Percentiles rank a stretch among this genome's conserved stretches.
phyloP scores from a whole-genome alignment of 2,888 invertebrate genomes.

The Lasioglossum calceatum region DNA sequence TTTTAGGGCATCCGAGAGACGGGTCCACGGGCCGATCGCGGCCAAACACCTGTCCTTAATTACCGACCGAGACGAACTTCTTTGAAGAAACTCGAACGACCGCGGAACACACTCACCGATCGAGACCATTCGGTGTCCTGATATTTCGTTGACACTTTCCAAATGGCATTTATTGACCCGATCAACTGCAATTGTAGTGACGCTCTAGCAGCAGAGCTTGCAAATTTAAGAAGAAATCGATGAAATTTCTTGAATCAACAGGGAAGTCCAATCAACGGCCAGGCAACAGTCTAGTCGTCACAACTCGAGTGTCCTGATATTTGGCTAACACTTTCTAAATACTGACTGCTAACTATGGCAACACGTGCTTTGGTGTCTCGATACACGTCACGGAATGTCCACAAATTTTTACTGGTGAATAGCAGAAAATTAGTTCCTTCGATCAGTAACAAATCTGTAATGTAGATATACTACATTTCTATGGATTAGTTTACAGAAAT shows the following conservation, averaged over 20 bases:
- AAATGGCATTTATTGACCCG: not conserved
- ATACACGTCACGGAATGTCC: not conserved
- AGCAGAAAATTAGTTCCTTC: not conserved
- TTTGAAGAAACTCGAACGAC: not conserved
- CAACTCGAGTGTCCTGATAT: not conserved
- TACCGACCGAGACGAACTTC: not conserved
- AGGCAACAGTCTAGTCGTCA: too few relatives aligned
- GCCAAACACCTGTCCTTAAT: not conserved
- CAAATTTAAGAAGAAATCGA: not conserved
- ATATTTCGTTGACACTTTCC: slow-evolving; percentile 2
- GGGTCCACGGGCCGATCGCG: not conserved
- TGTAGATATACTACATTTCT: not conserved
- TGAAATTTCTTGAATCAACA: not conserved
- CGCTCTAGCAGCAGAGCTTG: not conserved
- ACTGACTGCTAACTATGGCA: not conserved
- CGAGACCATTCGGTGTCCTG: not conserved
- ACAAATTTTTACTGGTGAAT: not conserved
- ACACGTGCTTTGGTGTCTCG: not conserved
- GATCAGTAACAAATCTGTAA: not conserved
- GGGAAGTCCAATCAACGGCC: not conserved
- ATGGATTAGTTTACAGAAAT: not conserved
- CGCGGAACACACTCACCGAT: not conserved
- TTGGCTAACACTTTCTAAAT: not conserved
- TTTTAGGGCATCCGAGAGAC: not conserved
- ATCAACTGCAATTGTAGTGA: not conserved